Conservation (phyloP, 2,888 invertebrate species). For the Augiades crinisus region DNA sequence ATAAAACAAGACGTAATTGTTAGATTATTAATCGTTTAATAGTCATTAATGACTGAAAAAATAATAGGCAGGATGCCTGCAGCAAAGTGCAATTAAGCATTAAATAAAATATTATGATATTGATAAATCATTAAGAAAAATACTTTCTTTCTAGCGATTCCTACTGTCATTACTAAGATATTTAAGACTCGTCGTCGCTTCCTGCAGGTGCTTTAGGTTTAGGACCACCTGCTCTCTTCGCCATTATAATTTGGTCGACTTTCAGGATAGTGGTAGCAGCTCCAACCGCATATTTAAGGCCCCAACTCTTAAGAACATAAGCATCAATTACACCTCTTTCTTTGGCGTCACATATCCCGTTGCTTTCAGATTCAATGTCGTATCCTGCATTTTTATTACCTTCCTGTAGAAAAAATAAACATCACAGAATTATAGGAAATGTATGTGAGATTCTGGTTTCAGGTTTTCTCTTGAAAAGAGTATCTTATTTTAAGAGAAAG, state of each 20-base stretch:
- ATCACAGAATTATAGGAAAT: no score
- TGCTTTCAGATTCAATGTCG: constrained; percentile 91
- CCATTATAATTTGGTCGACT: constrained; percentile 99
- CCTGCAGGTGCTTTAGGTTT: constrained; percentile 86
- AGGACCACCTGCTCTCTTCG: constrained; percentile 97
- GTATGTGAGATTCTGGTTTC: no score
- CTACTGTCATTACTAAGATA: constrained; percentile 36
- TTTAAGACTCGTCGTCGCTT: constrained; percentile 88
- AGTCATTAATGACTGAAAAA: constrained; percentile 1
- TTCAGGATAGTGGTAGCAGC: constrained; percentile 96
- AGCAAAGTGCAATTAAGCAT: constrained; percentile 20
- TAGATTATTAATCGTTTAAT: constrained; percentile 3
- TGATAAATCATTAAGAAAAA: constrained; percentile 30
- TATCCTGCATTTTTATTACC: constrained; percentile 92
- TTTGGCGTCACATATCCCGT: constrained; percentile 87
- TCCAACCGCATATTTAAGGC: constrained; percentile 95
- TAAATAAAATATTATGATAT: constrained; percentile 26
- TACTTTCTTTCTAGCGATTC: constrained; percentile 27
- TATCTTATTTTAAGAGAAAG: no score
- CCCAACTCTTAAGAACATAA: constrained; percentile 94
- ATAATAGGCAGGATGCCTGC: constrained; percentile 1
- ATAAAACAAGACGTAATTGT: not conserved
- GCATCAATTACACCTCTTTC: constrained; percentile 91
- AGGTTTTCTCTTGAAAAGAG: no score
- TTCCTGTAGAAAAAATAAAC: constrained; percentile 70